A percentile compares a stretch with the other conserved stretches of the same genome.
Evolutionary conservation across 2,797 vertebrate species (phyloP).

Genomic region (Melanotaenia nigrans): DNA sequence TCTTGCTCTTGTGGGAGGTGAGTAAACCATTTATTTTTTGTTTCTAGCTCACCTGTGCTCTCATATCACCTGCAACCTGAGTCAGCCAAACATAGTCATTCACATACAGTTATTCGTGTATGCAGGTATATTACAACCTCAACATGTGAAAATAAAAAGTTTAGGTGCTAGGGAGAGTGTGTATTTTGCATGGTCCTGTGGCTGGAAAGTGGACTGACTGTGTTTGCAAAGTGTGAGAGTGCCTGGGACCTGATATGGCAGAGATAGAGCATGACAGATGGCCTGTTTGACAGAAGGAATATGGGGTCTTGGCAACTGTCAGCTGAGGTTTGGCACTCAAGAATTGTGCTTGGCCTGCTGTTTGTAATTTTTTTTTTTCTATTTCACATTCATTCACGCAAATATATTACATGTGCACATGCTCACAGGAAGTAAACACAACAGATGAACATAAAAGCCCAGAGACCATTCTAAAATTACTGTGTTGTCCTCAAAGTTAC

Average conservation of each 20-base stretch:
- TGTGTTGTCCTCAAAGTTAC: background rate
- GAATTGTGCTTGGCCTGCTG: slow-evolving; percentile 36
- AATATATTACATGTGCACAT: background rate
- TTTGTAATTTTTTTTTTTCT: slow-evolving; percentile 24
- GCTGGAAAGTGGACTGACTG: slow-evolving; percentile 30
- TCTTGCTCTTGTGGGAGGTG: slow-evolving; percentile 31
- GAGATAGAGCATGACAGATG: slow-evolving; percentile 63
- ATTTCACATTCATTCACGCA: slow-evolving; percentile 15
- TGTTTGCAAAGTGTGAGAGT: slow-evolving; percentile 58
- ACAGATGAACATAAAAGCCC: background rate
- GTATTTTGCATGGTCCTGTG: slow-evolving; percentile 33
- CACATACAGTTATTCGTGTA: slow-evolving; percentile 2
- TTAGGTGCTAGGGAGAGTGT: slow-evolving; percentile 29
- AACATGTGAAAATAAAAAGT: slow-evolving; percentile 19
- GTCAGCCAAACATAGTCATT: slow-evolving; percentile 18
- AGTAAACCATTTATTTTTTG: slow-evolving; percentile 22
- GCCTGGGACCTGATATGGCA: slow-evolving; percentile 44
- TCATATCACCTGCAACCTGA: slow-evolving; percentile 21
- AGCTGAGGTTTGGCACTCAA: slow-evolving; percentile 55
- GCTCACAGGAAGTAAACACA: slow-evolving; percentile 2
- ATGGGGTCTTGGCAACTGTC: slow-evolving; percentile 40
- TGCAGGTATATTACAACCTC: background rate
- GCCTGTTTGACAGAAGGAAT: slow-evolving; percentile 63
- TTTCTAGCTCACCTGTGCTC: slow-evolving; percentile 28
- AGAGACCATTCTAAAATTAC: slow-evolving; percentile 1